Evolutionary conservation across 2,888 invertebrate species (phyloP), one percentile per base, ranked within the genome.

Genomic region (Anaspis maculata): DNA sequence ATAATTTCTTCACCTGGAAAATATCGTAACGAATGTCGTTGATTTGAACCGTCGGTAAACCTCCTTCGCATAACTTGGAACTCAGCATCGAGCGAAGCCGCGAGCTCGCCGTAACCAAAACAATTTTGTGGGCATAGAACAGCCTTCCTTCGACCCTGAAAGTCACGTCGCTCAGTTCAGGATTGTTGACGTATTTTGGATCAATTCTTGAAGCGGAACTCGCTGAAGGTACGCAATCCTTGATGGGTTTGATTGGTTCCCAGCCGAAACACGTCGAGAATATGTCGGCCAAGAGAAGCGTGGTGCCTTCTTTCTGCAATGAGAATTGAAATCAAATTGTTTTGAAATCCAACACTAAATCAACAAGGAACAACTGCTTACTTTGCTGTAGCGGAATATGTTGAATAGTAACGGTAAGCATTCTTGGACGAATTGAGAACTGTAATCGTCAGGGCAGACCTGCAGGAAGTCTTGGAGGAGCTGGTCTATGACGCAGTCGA

Each of bases 41-140:
- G 49, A 92, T 90, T 65, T 90, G 89, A 34, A 91, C 86, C 22
- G 88, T 83, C 1, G 90, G 89, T 16, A 88, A 73, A 50, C 73
- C 80, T 26, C 79, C 79, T 46, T 83, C 82, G 49, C 78, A 79
- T 39, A 80, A 61, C 53, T 80, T 82, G 3, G 81, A 79, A 51
- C 79, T 79, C 24, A 91, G 69, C 89, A 91, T 90, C 31, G 83
- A 84, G 46, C 88, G 77, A 48, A 91, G 79, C 31, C 89, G 73
- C 9, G 87, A 79, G 3, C 90, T 91, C 37, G 89, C 89, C 2
- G 91, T 92, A 26, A 92, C 88, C 35, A 94, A 69, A 21, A 94
- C 90, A 44, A 94, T 91, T 68, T 91, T 90, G 65, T 94, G 94
- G 0, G 89, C 92, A 62, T 90, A 92, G 66, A 94, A 91, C 13